Evolutionary conservation across 2,797 vertebrate species (phyloP).

Genomic region (Enteromius trimaculatus): DNA sequence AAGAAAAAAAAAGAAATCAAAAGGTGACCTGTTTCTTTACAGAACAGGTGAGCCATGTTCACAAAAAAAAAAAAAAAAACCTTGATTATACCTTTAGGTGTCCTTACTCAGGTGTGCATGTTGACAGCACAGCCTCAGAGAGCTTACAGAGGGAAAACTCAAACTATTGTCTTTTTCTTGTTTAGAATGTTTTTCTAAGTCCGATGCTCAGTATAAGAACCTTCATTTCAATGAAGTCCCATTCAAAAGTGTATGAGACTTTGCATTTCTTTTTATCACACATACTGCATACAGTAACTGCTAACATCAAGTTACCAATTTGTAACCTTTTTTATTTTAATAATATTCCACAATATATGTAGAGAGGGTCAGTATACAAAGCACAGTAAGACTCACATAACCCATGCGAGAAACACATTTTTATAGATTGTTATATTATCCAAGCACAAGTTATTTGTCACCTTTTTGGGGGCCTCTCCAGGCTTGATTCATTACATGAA

Average conservation of each 20-base stretch:
- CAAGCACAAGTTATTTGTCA: conserved; percentile 2
- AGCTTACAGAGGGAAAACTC: background rate
- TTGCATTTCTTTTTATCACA: background rate
- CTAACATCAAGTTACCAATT: background rate
- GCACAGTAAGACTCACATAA: background rate
- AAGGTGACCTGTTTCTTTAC: conserved; percentile 13
- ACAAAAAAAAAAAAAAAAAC: background rate
- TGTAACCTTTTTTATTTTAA: background rate
- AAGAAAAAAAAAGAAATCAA: background rate
- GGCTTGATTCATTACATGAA: background rate
- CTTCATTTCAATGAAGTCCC: background rate
- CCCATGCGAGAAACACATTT: background rate
- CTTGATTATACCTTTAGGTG: conserved; percentile 44
- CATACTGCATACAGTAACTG: background rate
- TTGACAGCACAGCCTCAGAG: conserved; percentile 22
- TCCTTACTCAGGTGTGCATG: conserved; percentile 48
- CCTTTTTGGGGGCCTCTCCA: background rate
- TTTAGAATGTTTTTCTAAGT: background rate
- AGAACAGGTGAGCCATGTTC: background rate
- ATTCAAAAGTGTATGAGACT: background rate
- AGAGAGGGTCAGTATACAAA: background rate
- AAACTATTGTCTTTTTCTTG: background rate
- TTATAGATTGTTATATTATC: background rate
- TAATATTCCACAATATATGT: background rate
- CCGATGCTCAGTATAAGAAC: background rate